Evolutionary conservation across 2,797 vertebrate species (phyloP), one percentile per base, ranked within the genome.

Genomic region (Chloroceryle inda): DNA sequence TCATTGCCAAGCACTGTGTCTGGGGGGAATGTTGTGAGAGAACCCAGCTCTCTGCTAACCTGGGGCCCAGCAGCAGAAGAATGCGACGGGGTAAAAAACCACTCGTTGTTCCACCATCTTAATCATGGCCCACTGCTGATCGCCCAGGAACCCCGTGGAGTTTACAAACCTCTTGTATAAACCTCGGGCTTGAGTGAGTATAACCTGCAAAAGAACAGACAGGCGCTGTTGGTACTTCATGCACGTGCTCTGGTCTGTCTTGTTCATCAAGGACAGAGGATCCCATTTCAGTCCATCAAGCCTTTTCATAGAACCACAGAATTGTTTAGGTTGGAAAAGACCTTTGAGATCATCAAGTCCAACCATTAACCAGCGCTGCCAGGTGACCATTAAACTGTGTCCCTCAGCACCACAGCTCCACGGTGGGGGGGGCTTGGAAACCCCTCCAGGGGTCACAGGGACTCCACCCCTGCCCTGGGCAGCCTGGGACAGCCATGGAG

Each of bases 41-140:
- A 73, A 18, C 10, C 42, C 37, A 17, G 86, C 37, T 59, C 80
- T 29, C 88, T 58, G 94, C 98, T 87, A 21, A 99, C 99, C 99
- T 98, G 99, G 99, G 38, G 98, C 98, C 98, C 99, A 99, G 96
- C 99, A 99, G 96, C 98, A 98, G 87, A 99, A 91, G 92, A 99
- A 99, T 8, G 98, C 93, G 2, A 98, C 13, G 0, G 99, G 98
- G 96, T 99, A 99, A 53, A 99, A 98, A 24, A 99, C 52, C 94
- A 99, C 98, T 16, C 98, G 97, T 27, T 98, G 97, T 83, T 99
- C 98, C 81, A 99, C 94, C 74, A 97, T 86, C 21, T 98, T 98
- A 66, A 99, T 98, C 31, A 97, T 98, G 27, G 98, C 98, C 98
- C 98, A 98, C 92, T 99, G 99, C 95, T 98, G 97, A 92, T 97